Conservation (phyloP, 2,113 vertebrate genomes). For the Patagioenas fasciata region DNA sequence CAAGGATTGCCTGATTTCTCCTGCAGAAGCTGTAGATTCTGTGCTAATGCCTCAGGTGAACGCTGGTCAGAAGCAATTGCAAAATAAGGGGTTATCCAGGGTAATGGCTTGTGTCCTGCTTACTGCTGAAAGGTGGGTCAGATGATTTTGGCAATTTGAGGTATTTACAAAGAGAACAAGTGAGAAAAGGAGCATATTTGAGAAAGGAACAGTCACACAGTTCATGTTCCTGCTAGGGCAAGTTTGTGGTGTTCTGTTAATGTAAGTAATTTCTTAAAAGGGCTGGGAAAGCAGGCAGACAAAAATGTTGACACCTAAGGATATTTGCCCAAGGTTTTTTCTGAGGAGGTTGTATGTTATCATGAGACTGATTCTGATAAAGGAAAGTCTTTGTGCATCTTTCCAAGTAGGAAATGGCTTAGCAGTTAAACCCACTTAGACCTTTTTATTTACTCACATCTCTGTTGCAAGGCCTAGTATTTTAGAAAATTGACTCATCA, state of each 20-base stretch:
- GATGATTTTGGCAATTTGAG: neutral
- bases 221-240: constrained; percentile 33
- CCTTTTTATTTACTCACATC: neutral
- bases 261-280: neutral
- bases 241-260: constrained; percentile 39
- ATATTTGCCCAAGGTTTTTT: constrained; percentile 21
- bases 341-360: neutral
- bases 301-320: neutral
- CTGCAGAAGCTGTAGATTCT: neutral
- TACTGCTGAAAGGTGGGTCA: neutral
- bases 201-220: neutral
- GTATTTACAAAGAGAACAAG: neutral
- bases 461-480: neutral
- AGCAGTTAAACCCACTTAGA: neutral
- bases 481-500: neutral
- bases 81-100: neutral
- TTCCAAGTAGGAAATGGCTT: neutral
- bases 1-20: neutral
- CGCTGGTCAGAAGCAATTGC: neutral
- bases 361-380: neutral
- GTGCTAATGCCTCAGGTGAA: neutral
- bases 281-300: neutral
- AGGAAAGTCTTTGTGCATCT: neutral
- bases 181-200: neutral
- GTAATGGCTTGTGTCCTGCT: neutral